Evolutionary conservation across 2,113 vertebrate species (phyloP).

Genomic region (Pseudorectes ferrugineus): DNA sequence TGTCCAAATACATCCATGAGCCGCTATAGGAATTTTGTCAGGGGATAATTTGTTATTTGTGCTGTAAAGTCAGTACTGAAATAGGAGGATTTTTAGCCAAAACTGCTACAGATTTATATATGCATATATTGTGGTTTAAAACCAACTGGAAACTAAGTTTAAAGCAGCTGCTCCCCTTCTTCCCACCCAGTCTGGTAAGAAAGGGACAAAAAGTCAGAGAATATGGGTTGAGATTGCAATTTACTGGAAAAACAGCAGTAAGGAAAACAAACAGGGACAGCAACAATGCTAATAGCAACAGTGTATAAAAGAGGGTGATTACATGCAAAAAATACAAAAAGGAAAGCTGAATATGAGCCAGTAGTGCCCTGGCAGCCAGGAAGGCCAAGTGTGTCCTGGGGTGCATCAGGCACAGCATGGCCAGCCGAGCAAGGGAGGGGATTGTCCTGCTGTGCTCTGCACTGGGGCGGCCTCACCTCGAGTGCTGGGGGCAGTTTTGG

Average conservation of each 20-base stretch:
- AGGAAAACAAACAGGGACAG: not conserved
- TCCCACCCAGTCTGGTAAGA: not conserved
- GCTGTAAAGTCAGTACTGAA: not conserved
- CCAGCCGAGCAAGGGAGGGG: accelerated
- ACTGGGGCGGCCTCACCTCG: accelerated
- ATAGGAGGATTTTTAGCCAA: not conserved
- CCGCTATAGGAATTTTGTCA: not conserved
- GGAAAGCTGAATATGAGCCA: accelerated
- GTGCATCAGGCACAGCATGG: accelerated
- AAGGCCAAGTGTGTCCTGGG: accelerated
- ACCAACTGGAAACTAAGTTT: not conserved
- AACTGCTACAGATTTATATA: not conserved
- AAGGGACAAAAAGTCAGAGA: not conserved
- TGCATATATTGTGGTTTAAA: not conserved
- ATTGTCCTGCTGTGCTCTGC: not conserved
- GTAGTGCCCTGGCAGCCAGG: not conserved
- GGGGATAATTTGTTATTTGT: not conserved
- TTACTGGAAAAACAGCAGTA: not conserved
- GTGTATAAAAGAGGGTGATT: not conserved
- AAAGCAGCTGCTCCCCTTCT: not conserved
- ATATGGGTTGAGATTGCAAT: not conserved
- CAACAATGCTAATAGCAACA: not conserved
- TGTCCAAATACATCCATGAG: not conserved
- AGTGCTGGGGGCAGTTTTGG: accelerated
- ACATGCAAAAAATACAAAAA: not conserved